Percentiles rank a stretch among this genome's conserved stretches.
Evolutionary conservation across 2,888 invertebrate genomes (phyloP).

Genomic region (Pyrrhia umbra): DNA sequence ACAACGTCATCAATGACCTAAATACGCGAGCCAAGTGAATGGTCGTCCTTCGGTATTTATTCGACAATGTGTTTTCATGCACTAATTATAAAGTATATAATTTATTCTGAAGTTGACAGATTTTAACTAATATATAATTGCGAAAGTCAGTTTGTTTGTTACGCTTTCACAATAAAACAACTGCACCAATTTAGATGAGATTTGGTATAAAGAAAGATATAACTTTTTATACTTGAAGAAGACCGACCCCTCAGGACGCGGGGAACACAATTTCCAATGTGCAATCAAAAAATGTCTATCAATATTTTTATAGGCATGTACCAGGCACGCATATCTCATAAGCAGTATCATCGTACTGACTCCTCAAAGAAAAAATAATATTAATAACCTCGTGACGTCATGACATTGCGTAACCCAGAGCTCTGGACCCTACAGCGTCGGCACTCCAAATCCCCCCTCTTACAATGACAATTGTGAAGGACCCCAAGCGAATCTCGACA

Average conservation of each 20-base stretch:
- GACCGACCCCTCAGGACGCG: too few species aligned
- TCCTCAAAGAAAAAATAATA: background rate
- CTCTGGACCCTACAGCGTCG: background rate
- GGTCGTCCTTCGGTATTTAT: background rate
- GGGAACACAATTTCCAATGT: too few species aligned
- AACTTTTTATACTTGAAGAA: too few species aligned
- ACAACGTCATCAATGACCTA: background rate
- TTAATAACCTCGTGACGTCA: background rate
- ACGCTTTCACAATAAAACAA: too few species aligned
- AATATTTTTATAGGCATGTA: background rate
- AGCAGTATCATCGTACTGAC: background rate
- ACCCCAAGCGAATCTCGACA: conserved; percentile 29
- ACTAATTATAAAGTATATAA: too few species aligned
- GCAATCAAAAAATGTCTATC: too few species aligned
- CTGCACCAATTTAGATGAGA: too few species aligned
- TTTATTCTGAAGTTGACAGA: too few species aligned
- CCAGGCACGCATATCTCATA: background rate
- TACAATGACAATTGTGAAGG: conserved; percentile 50
- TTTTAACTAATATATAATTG: too few species aligned
- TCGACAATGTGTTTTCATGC: too few species aligned
- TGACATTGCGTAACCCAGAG: background rate
- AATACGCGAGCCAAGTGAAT: background rate
- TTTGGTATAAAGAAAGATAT: too few species aligned
- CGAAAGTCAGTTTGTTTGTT: too few species aligned
- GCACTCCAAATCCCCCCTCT: conserved; percentile 16